Evolutionary conservation across 30 jellyfish, hydroid and myxozoan genomes (phyloP).

Genomic region (Turritopsis rubra): DNA sequence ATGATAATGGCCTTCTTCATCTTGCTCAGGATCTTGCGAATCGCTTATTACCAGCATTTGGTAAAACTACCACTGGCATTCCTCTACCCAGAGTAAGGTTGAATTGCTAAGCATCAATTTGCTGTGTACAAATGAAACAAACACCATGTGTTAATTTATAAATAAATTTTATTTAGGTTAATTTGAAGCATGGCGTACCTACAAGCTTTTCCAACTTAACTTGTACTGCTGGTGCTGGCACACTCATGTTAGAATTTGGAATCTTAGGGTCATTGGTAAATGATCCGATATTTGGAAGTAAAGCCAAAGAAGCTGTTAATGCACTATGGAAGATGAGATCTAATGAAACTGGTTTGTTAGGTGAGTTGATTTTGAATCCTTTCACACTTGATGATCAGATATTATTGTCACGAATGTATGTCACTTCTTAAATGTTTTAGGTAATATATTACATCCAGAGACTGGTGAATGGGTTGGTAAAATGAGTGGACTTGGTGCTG

Average conservation of each 20-base stretch:
- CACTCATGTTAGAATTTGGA: slow-evolving; percentile 80
- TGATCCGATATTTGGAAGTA: slow-evolving; percentile 58
- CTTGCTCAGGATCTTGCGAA: slow-evolving; percentile 89
- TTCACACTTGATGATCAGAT: background rate
- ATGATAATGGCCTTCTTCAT: slow-evolving; percentile 57
- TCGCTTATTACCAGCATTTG: slow-evolving; percentile 80
- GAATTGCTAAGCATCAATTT: background rate
- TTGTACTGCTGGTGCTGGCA: slow-evolving; percentile 99
- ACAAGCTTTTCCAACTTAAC: slow-evolving; percentile 47
- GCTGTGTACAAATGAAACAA: too few species aligned
- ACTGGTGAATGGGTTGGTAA: slow-evolving; percentile 94
- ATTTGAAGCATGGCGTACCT: slow-evolving; percentile 75
- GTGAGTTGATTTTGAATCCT: slow-evolving; percentile 28
- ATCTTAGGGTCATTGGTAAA: slow-evolving; percentile 53
- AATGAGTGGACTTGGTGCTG: slow-evolving; percentile 99
- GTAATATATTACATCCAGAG: slow-evolving; percentile 71
- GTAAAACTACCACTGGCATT: slow-evolving; percentile 60
- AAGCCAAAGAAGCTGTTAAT: slow-evolving; percentile 70
- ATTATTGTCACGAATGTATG: background rate
- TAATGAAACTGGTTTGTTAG: slow-evolving; percentile 85
- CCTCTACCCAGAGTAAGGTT: slow-evolving; percentile 88
- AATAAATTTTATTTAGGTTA: slow-evolving; percentile 42
- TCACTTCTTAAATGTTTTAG: too few species aligned
- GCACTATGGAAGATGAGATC: slow-evolving; percentile 79
- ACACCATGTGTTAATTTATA: background rate